Evolutionary conservation across 1,140 invertebrate genomes (phyloP), one percentile per base, ranked within the genome.

Genomic region (Ceratitis capitata): DNA sequence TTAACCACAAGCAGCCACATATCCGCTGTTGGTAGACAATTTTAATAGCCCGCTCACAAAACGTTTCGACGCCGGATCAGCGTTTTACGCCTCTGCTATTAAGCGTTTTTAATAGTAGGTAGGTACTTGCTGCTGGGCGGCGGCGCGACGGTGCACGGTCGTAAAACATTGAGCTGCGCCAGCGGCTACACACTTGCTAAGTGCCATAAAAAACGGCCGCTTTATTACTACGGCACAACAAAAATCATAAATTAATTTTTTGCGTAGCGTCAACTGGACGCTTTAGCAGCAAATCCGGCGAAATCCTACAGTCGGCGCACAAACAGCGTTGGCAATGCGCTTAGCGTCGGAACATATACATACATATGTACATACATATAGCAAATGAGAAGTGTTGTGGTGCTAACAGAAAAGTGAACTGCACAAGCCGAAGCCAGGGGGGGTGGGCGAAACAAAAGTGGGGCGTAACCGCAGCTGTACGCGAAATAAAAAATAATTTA

Each of bases 171-270:
- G 64, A 69, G 64, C 32, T 42, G 64, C 64, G 64, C 64, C 32
- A 39, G 35, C 64, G 64, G 32, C 35, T 19, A 69, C 64, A 42
- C 35, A 69, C 64, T 69, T 32, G 64, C 64, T 35, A 39, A 69
- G 19, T 4, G 26, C 32, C 64, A 69, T 69, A 69, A 69, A 69
- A 69, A 69, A 69, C 64, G 29, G 64, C 35, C 16, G 64, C 64
- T 39, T 35, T 39, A 39, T 69, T 69, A 69, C 26, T 69, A 69
- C 35, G n/a, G 64, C 32, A 69, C 64, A 69, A 69, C 64, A 69
- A 69, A 69, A 69, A 69, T 69, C 64, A 69, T 69, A 69, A 69
- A 69, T 69, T 69, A 69, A 69, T 69, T 69, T 69, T 69, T 69
- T 69, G 35, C 10, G 35, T 35, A 39, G 9, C 32, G 32, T 35